phyloP scores from a whole-genome alignment of 2,888 invertebrate species.

The Alviniconcha strummeri region DNA sequence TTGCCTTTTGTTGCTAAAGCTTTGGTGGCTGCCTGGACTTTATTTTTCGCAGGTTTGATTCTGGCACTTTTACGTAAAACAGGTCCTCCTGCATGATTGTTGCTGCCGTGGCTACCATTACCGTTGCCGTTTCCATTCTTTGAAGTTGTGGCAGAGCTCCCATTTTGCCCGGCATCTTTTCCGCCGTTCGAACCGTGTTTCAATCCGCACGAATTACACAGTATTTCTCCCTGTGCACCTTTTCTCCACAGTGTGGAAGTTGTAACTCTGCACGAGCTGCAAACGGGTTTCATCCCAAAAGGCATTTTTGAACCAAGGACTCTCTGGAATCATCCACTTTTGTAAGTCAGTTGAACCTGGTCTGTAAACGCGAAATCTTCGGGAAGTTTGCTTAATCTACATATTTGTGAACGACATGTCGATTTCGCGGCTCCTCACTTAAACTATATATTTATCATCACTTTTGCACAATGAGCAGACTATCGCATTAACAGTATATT shows the following conservation, averaged over 20 bases:
- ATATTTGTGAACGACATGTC: neutral
- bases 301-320: slow-evolving; percentile 53
- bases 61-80: slow-evolving; percentile 67
- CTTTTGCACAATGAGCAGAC: neutral
- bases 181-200: slow-evolving; percentile 66
- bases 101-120: slow-evolving; percentile 40
- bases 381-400: neutral
- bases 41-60: slow-evolving; percentile 66
- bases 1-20: slow-evolving; percentile 79
- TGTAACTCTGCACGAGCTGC: slow-evolving; percentile 58
- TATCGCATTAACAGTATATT: too few species aligned
- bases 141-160: slow-evolving; percentile 8
- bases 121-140: slow-evolving; percentile 44
- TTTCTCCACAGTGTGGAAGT: slow-evolving; percentile 82
- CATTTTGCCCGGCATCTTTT: slow-evolving; percentile 36
- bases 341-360: neutral
- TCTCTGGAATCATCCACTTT: too few species aligned
- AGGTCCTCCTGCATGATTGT: slow-evolving; percentile 46
- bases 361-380: neutral
- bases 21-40: slow-evolving; percentile 56
- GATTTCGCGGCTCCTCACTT: neutral
- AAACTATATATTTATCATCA: neutral
- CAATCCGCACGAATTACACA: slow-evolving; percentile 83
- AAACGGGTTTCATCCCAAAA: slow-evolving; percentile 64
- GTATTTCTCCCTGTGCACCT: slow-evolving; percentile 82